A percentile compares a stretch with the other conserved stretches of the same genome.
phyloP scores from a whole-genome alignment of 1,140 invertebrate species.

The Drosophila kikkawai region DNA sequence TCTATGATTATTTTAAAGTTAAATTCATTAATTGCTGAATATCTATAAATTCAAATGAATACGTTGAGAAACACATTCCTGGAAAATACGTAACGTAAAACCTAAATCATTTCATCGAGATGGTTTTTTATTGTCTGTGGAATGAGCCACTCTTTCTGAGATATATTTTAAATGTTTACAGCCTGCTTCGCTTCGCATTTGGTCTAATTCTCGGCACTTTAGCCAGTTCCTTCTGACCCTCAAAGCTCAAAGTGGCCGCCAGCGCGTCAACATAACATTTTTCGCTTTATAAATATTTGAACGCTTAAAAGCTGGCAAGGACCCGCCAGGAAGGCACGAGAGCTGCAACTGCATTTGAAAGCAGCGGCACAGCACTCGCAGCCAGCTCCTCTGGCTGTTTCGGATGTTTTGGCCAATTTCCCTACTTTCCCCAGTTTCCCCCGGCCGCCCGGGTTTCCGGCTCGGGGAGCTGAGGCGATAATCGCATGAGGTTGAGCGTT shows the following conservation, averaged over 20 bases:
- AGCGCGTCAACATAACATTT: constrained; percentile 69
- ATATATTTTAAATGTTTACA: constrained; percentile 14
- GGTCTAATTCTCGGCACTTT: constrained; percentile 62
- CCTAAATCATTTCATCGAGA: neutral
- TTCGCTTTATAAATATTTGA: constrained; percentile 78
- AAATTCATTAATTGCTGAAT: no score
- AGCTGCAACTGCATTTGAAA: constrained; percentile 28
- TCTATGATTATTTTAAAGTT: no score
- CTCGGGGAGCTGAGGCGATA: constrained; percentile 42
- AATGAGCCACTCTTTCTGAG: neutral
- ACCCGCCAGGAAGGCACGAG: constrained; percentile 21
- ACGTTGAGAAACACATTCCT: neutral
- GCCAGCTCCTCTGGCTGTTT: constrained; percentile 6
- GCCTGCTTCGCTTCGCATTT: constrained; percentile 39
- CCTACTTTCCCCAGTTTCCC: constrained; percentile 25
- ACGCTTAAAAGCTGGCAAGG: constrained; percentile 69
- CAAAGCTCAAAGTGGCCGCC: constrained; percentile 27
- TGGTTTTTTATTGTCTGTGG: neutral
- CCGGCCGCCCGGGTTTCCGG: constrained; percentile 11
- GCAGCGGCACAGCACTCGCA: constrained; percentile 12
- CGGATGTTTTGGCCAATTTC: constrained; percentile 29
- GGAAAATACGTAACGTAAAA: neutral
- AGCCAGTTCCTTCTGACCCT: constrained; percentile 16
- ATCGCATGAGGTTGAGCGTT: constrained; percentile 50
- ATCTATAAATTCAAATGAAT: neutral